Percentiles rank a stretch among this genome's conserved stretches.
Conservation (phyloP, 2,113 vertebrate species). For the Pampusana beccarii region DNA sequence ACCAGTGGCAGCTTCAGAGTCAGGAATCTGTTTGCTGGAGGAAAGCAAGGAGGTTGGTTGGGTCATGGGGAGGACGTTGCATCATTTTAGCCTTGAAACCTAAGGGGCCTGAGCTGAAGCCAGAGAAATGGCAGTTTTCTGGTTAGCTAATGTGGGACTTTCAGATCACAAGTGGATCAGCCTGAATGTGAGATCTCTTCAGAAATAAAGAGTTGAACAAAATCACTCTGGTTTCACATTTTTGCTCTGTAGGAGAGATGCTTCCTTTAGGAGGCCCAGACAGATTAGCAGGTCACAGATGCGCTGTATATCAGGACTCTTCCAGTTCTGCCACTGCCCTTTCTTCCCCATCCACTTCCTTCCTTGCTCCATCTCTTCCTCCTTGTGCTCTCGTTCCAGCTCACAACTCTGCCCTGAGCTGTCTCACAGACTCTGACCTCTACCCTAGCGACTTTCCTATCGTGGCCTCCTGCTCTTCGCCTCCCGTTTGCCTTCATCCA, state of each 20-base stretch:
- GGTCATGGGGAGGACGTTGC: too few relatives aligned
- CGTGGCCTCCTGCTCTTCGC: background rate
- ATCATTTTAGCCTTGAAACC: background rate
- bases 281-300: background rate
- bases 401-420: background rate
- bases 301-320: background rate
- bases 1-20: background rate
- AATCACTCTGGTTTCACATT: background rate
- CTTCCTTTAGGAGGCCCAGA: background rate
- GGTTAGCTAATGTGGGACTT: background rate
- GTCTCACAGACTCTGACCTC: background rate
- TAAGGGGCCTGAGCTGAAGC: background rate
- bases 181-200: background rate
- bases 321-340: background rate
- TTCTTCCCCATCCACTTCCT: background rate
- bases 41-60: background rate
- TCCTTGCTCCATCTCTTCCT: background rate
- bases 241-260: background rate
- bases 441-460: background rate
- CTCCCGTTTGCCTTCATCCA: background rate
- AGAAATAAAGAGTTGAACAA: background rate
- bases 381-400: background rate
- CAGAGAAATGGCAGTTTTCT: background rate
- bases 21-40: background rate
- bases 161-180: background rate